phyloP scores from a whole-genome alignment of 2,113 vertebrate species.

The Coryphaenoides rupestris region DNA sequence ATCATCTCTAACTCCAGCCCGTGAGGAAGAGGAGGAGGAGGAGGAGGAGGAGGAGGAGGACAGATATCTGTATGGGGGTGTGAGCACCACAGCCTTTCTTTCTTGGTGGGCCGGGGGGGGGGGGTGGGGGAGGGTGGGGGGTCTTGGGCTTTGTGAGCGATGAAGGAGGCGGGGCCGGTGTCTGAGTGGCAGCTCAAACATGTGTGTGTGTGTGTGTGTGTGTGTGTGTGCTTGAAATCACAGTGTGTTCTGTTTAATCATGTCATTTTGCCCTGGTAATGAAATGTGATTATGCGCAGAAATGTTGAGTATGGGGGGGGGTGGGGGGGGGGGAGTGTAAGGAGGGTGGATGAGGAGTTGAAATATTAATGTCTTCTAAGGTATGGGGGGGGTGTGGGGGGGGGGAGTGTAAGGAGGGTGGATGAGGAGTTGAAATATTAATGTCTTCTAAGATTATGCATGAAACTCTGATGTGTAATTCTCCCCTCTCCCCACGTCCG shows the following conservation, averaged over 20 bases:
- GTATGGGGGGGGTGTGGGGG: no score
- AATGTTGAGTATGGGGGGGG: conserved; percentile 31
- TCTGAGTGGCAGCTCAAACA: conserved; percentile 52
- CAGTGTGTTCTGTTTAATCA: conserved; percentile 98
- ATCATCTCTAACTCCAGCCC: no score
- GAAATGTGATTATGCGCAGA: conserved; percentile 98
- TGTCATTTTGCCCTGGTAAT: conserved; percentile 92
- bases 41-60: not conserved
- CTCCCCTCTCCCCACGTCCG: conserved; percentile 84
- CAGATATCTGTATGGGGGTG: not conserved
- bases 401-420: no score
- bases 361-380: no score
- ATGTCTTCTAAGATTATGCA: conserved; percentile 99
- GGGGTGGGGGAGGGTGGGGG: conserved; percentile 6
- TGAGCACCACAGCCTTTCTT: no score
- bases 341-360: no score
- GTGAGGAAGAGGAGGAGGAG: no score
- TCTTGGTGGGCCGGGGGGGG: conserved; percentile 21
- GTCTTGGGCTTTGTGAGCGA: conserved; percentile 43
- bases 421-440: conserved; percentile 82
- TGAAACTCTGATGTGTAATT: conserved; percentile 96
- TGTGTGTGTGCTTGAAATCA: conserved; percentile 70
- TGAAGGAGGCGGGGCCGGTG: conserved; percentile 49
- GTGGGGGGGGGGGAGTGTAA: no score
- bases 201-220: conserved; percentile 16